Evolutionary conservation across 2,797 vertebrate genomes (phyloP).

Genomic region (Chromobotia macracanthus): DNA sequence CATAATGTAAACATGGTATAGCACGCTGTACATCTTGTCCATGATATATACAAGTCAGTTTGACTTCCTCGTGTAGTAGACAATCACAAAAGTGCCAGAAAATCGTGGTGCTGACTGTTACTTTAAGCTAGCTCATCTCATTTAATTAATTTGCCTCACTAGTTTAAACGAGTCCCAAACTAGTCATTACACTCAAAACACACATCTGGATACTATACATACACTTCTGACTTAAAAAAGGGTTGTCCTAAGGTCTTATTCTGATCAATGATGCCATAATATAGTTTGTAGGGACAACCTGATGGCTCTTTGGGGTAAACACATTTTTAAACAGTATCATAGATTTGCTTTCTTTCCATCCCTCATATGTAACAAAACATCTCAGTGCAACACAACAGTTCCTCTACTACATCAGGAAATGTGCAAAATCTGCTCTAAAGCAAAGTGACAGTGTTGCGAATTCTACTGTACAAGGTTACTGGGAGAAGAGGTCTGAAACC

Average conservation of each 20-base stretch:
- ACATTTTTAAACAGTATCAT: constrained; percentile 81
- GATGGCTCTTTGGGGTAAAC: constrained; percentile 79
- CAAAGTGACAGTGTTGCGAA: constrained; percentile 89
- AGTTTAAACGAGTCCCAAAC: constrained; percentile 61
- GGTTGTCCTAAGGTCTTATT: constrained; percentile 76
- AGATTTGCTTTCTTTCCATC: constrained; percentile 50
- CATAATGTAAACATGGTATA: constrained; percentile 95
- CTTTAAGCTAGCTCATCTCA: constrained; percentile 67
- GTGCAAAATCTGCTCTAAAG: constrained; percentile 98
- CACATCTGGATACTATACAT: constrained; percentile 55
- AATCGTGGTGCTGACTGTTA: constrained; percentile 71
- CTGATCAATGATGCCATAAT: constrained; percentile 76
- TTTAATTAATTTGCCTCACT: constrained; percentile 64
- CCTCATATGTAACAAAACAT: constrained; percentile 64
- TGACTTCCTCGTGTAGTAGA: constrained; percentile 68
- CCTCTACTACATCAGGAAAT: constrained; percentile 82
- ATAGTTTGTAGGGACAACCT: constrained; percentile 60
- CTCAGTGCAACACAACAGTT: constrained; percentile 84
- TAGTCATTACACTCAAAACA: constrained; percentile 5
- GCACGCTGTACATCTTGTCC: constrained; percentile 87
- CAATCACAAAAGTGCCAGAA: constrained; percentile 77
- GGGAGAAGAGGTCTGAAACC: constrained; percentile 77
- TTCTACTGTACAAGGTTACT: constrained; percentile 83
- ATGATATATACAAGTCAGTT: constrained; percentile 88
- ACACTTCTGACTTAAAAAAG: constrained; percentile 39